Conservation (phyloP, 2,113 vertebrate species). For the Chionodraco myersi region DNA sequence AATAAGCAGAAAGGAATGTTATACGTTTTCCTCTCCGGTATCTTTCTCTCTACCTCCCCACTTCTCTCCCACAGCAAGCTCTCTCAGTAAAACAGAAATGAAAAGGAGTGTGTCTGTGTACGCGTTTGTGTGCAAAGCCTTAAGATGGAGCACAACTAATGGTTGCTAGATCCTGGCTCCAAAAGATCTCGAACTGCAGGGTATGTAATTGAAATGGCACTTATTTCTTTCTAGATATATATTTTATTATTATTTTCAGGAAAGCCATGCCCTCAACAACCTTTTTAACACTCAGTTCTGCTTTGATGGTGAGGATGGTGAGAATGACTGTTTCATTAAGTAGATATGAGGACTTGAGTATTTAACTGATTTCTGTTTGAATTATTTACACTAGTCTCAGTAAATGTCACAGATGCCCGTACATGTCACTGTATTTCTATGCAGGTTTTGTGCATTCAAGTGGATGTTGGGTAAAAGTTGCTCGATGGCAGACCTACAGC, state of each 20-base stretch:
- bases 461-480: constrained; percentile 27
- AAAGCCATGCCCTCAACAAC: not conserved
- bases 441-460: constrained; percentile 22
- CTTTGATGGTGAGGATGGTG: not conserved
- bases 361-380: not conserved
- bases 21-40: constrained; percentile 37
- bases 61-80: constrained; percentile 65
- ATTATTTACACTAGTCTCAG: constrained; percentile 3
- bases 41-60: constrained; percentile 53
- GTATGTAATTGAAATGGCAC: constrained; percentile 12
- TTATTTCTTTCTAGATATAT: constrained; percentile 1
- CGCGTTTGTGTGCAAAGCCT: constrained; percentile 29
- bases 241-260: not conserved
- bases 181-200: constrained; percentile 9
- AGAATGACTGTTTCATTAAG: not conserved
- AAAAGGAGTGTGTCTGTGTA: constrained; percentile 26
- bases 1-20: constrained; percentile 46
- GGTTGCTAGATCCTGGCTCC: constrained; percentile 32
- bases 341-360: not conserved
- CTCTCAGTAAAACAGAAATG: constrained; percentile 28
- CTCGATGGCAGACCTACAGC: constrained; percentile 93
- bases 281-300: not conserved
- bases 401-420: not conserved
- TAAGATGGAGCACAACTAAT: constrained; percentile 37
- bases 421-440: constrained; percentile 1